Evolutionary conservation across 2,113 vertebrate genomes (phyloP), one percentile per base, ranked within the genome.

Genomic region (Neoarius graeffei): DNA sequence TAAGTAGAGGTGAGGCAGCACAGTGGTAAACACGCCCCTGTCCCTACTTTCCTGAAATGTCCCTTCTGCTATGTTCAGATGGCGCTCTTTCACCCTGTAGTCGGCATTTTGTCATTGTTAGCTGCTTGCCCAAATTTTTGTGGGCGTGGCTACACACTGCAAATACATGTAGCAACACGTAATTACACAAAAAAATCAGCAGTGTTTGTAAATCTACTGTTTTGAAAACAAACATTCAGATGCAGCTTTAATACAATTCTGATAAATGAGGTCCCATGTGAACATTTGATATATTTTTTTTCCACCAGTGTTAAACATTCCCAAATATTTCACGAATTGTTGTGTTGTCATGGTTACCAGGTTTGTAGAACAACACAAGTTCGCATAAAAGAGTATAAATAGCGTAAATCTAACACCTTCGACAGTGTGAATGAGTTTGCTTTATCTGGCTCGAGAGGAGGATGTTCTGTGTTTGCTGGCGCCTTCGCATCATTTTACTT

Each of bases 381-480:
- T 35, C 35, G 19, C 7, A 73, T 73, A 50, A 76, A 74, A 76
- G 9, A 8, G 67, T 35, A 52, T 25, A 76, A 80, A 56, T 20
- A n/a, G 52, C 30, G 76, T 15, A 80, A 14, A 80, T 27, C 76
- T 19, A 15, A 27, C 50, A 80, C 76, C 76, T 27, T 80, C 13
- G 0, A 1, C 6, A 54, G n/a, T 56, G 52, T 19, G 25, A 80
- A 27, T 15, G 52, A 80, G 50, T 80, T 54, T 56, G 52, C 15
- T 56, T 77, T 52, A 52, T 77, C 48, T 80, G 76, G 76, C 76
- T 27, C 17, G 52, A 42, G 42, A 42, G 1, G 52, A 80, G 25
- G 76, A 80, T 80, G 50, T 80, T 80, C 52, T 56, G 13, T 80
- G 76, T 80, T 80, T 80, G 13, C 17, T 79, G 76, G 76, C 23